Conservation (phyloP, 2,797 vertebrate species). For the Ficedula albicollis region DNA sequence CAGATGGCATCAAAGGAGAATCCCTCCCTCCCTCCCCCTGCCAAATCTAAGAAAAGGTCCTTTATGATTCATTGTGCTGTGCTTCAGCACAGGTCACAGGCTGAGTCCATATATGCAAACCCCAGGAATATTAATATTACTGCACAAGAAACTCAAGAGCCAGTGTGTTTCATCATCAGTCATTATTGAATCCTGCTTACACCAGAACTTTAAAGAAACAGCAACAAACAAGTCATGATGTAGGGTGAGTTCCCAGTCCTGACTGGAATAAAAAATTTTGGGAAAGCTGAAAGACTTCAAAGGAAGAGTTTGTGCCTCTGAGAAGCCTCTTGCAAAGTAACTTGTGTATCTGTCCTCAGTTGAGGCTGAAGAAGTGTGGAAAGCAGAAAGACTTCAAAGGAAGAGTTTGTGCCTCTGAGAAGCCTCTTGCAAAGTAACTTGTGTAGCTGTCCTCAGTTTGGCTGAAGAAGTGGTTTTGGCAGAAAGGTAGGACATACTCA, state of each 20-base stretch:
- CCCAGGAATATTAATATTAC: conserved; percentile 38
- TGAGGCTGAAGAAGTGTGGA: too few relatives aligned
- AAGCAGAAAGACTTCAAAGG: background rate
- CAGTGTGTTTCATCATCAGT: background rate
- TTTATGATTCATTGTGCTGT: background rate
- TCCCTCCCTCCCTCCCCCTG: background rate
- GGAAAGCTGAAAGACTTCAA: background rate
- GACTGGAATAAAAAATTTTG: background rate
- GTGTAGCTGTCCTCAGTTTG: background rate
- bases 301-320: background rate
- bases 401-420: background rate
- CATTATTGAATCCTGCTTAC: background rate
- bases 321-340: background rate
- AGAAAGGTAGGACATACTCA: background rate
- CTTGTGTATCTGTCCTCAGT: background rate
- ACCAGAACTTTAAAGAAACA: background rate
- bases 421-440: background rate
- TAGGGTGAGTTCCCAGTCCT: background rate
- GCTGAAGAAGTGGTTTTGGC: background rate
- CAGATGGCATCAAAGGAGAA: background rate
- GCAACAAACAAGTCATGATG: background rate
- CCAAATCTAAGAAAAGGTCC: background rate
- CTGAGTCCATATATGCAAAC: background rate
- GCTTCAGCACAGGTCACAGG: background rate
- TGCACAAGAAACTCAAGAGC: background rate